phyloP scores from a whole-genome alignment of 2,113 vertebrate genomes.

The Amphiprion percula region DNA sequence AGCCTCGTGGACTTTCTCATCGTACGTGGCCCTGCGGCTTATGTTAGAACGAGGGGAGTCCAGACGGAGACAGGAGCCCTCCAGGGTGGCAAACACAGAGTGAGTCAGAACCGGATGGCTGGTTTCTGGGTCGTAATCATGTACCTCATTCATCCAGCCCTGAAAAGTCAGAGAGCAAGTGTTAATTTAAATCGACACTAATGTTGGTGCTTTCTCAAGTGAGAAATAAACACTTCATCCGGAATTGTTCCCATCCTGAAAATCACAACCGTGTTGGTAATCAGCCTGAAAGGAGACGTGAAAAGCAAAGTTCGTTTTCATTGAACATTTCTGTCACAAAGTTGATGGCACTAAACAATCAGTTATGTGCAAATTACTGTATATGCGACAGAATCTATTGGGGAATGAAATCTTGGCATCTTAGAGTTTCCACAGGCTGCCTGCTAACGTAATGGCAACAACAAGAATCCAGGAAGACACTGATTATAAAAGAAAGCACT shows the following conservation, averaged over 20 bases:
- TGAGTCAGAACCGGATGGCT: slow-evolving; percentile 87
- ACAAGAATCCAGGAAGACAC: too few relatives aligned
- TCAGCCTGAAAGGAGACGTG: background rate
- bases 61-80: slow-evolving; percentile 85
- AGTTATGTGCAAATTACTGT: background rate
- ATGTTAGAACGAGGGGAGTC: slow-evolving; percentile 87
- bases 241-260: background rate
- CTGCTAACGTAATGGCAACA: background rate
- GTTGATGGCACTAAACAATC: too few relatives aligned
- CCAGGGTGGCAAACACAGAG: slow-evolving; percentile 87
- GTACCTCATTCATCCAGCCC: slow-evolving; percentile 93
- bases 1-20: slow-evolving; percentile 81
- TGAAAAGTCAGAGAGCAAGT: slow-evolving; percentile 56
- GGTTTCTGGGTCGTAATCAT: slow-evolving; percentile 86
- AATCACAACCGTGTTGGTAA: background rate
- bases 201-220: background rate
- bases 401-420: background rate
- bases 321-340: background rate
- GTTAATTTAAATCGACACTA: slow-evolving; percentile 8
- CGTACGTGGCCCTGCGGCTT: slow-evolving; percentile 84
- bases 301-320: background rate
- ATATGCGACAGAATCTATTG: too few relatives aligned
- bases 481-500: too few relatives aligned
- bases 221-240: slow-evolving; percentile 6
- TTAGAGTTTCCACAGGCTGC: background rate